Evolutionary conservation across 2,113 vertebrate genomes (phyloP).

Genomic region (Microcebus tavaratra): DNA sequence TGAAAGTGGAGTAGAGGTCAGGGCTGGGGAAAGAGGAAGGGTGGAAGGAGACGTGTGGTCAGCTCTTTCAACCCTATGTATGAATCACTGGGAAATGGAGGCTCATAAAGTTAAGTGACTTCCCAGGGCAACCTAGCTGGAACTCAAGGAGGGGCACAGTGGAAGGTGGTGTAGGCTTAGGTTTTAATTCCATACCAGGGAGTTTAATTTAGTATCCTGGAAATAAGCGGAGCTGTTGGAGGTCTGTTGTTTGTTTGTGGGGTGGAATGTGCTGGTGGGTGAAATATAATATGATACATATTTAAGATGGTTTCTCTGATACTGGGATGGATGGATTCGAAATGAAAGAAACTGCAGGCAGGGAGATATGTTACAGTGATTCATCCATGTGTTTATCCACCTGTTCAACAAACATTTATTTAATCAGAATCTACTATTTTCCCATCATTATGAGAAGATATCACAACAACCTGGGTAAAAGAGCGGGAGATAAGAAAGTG

Average conservation of each 20-base stretch:
- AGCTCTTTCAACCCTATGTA: neutral
- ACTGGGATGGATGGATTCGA: neutral
- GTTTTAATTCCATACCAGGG: neutral
- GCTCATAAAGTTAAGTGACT: neutral
- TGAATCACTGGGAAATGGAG: neutral
- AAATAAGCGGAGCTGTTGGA: neutral
- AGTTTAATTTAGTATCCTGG: neutral
- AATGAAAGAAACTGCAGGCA: neutral
- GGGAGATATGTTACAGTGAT: neutral
- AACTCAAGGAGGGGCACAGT: neutral
- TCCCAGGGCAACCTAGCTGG: neutral
- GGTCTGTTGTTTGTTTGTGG: neutral
- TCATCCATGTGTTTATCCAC: neutral
- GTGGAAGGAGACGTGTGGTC: neutral
- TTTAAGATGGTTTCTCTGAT: slow-evolving; percentile 13
- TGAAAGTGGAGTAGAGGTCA: neutral
- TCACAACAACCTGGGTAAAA: neutral
- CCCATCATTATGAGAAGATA: neutral
- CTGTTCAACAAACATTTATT: neutral
- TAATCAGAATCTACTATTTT: neutral
- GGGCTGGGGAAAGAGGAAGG: neutral
- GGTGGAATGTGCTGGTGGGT: neutral
- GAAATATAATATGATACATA: neutral
- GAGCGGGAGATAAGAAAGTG: neutral
- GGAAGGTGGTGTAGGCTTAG: neutral